phyloP scores from a whole-genome alignment of 2,888 invertebrate species.

The Tinea semifulvella region DNA sequence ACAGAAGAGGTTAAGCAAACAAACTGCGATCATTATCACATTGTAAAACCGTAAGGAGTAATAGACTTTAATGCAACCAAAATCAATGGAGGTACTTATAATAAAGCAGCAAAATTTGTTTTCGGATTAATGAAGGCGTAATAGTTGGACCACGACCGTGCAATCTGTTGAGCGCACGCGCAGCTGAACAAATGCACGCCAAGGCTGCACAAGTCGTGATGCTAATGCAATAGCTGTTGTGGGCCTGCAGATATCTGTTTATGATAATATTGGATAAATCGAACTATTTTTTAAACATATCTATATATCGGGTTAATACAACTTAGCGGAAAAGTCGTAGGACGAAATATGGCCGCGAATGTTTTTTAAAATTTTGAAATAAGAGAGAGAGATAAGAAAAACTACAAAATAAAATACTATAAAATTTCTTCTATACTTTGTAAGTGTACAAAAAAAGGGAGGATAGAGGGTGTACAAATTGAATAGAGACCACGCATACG shows the following conservation, averaged over 20 bases:
- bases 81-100: background rate
- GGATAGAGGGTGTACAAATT: background rate
- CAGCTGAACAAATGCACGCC: slow-evolving; percentile 43
- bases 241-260: background rate
- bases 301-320: too few relatives aligned
- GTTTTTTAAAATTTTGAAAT: too few relatives aligned
- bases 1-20: slow-evolving; percentile 4
- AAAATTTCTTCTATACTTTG: background rate
- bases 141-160: slow-evolving; percentile 3
- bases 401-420: too few relatives aligned
- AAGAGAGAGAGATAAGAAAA: too few relatives aligned
- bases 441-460: background rate
- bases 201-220: slow-evolving; percentile 26
- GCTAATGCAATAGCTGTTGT: slow-evolving; percentile 11
- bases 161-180: slow-evolving; percentile 18
- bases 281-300: background rate
- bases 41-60: background rate
- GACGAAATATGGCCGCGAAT: too few relatives aligned
- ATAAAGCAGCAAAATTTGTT: slow-evolving; percentile 1
- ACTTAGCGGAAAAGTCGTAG: too few relatives aligned
- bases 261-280: slow-evolving; percentile 2
- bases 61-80: background rate
- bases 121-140: slow-evolving; percentile 3
- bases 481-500: background rate
- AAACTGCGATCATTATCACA: slow-evolving; percentile 4